A percentile compares a stretch with the other conserved stretches of the same genome.
phyloP scores from a whole-genome alignment of 2,797 vertebrate genomes.

The Protonibea diacanthus region DNA sequence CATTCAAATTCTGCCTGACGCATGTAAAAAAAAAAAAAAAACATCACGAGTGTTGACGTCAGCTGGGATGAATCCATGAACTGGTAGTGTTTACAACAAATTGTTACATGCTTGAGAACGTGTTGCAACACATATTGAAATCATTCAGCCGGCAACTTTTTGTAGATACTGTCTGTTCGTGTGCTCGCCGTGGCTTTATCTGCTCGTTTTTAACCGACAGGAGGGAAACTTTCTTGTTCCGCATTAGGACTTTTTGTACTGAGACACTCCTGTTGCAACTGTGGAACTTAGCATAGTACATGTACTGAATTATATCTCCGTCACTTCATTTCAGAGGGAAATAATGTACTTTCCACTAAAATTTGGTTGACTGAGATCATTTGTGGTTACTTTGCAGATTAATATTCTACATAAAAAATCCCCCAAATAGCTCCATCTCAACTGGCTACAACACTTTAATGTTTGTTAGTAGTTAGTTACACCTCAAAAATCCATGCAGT shows the following conservation, averaged over 20 bases:
- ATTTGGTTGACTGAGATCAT: not conserved
- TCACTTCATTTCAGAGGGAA: not conserved
- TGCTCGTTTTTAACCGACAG: not conserved
- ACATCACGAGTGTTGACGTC: not conserved
- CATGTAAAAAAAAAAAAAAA: conserved; percentile 1
- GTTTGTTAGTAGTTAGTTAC: not conserved
- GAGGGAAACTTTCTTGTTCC: not conserved
- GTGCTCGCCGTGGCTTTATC: not conserved
- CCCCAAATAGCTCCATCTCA: not conserved
- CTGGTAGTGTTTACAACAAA: not conserved
- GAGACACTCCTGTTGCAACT: not conserved
- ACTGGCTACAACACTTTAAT: not conserved
- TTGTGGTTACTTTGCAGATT: not conserved
- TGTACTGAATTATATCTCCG: not conserved
- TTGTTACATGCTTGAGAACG: not conserved
- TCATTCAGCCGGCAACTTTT: conserved; percentile 13
- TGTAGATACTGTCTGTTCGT: not conserved
- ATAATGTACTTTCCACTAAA: not conserved
- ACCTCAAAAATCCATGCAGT: not conserved
- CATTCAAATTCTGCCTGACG: not conserved
- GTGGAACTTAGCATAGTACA: too few relatives aligned
- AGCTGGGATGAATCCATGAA: conserved; percentile 3
- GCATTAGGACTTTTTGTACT: not conserved
- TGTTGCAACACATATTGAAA: conserved; percentile 30
- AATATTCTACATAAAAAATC: not conserved